A percentile compares a stretch with the other conserved stretches of the same genome.
Conservation (phyloP, 92 coral and sea anemone species). For the Epizoanthus stellaris region DNA sequence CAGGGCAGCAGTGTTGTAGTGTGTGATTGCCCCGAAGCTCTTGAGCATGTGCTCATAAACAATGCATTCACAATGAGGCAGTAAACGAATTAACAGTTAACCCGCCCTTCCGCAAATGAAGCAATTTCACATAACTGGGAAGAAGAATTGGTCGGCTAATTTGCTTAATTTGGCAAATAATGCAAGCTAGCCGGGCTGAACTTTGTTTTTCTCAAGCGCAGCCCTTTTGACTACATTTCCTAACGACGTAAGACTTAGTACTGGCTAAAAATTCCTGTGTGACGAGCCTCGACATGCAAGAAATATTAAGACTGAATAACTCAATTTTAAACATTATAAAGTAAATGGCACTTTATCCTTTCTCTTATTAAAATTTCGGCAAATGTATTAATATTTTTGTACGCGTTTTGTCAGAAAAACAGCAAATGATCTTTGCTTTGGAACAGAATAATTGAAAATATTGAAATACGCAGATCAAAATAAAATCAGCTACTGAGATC, state of each 20-base stretch:
- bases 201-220: background rate
- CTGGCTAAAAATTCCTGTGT: background rate
- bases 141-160: conserved; percentile 24
- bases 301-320: no score
- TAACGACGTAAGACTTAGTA: background rate
- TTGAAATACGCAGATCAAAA: background rate
- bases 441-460: background rate
- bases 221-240: background rate
- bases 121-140: conserved; percentile 17
- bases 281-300: background rate
- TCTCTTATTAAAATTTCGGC: no score
- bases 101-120: conserved; percentile 51
- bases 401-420: no score
- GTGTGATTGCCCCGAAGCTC: conserved; percentile 42
- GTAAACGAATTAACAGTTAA: conserved; percentile 41
- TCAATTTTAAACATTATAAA: no score
- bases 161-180: conserved; percentile 38
- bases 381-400: no score
- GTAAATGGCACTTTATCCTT: no score
- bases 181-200: background rate
- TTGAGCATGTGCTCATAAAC: conserved; percentile 44
- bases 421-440: background rate
- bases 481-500: background rate
- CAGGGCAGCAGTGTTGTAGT: background rate
- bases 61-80: conserved; percentile 32